Conservation (phyloP, 1,140 invertebrate genomes). For the Bombus waltoni region DNA sequence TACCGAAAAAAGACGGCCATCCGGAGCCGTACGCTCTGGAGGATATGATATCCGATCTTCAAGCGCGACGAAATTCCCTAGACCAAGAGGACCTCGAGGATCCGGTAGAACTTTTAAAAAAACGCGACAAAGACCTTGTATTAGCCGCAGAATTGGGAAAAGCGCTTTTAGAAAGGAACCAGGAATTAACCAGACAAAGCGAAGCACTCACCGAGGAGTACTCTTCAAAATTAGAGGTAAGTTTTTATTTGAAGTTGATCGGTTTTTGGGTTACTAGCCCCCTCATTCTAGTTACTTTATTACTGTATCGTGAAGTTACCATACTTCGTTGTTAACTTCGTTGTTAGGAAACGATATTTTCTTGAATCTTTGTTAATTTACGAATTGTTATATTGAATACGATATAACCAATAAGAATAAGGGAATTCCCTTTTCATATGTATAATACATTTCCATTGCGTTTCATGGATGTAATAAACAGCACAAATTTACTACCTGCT, state of each 20-base stretch:
- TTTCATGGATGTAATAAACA: background rate
- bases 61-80: conserved; percentile 73
- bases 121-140: conserved; percentile 96
- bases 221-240: conserved; percentile 96
- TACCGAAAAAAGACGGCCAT: conserved; percentile 82
- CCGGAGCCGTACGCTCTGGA: conserved; percentile 85
- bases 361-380: background rate
- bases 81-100: conserved; percentile 84
- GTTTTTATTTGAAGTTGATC: conserved; percentile 57
- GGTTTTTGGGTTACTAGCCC: background rate
- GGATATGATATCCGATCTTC: conserved; percentile 82
- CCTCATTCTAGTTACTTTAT: too few species aligned
- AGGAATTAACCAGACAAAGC: conserved; percentile 93
- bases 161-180: conserved; percentile 96
- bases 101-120: conserved; percentile 91
- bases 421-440: too few species aligned
- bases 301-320: too few species aligned
- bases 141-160: conserved; percentile 97
- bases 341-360: background rate
- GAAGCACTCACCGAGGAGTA: conserved; percentile 94
- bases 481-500: background rate
- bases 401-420: too few species aligned
- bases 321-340: background rate
- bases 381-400: too few species aligned
- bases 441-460: background rate